Base-by-base conservation (phyloP, 2,797 vertebrate species). In the Hydrocynus forskahlii region DNA sequence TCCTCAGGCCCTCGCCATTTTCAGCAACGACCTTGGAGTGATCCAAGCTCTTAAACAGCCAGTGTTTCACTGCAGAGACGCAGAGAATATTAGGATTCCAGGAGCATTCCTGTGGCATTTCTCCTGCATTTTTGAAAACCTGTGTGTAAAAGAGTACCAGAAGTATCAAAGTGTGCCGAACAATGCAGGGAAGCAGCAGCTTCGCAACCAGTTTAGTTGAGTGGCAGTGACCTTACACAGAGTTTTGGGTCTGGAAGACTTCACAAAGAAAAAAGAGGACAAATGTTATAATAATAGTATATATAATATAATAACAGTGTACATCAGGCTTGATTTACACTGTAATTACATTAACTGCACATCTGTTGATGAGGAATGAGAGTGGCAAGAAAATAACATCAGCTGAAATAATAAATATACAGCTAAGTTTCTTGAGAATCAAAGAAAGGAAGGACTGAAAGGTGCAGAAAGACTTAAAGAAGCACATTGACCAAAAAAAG, bases 1-100 rank as follows among this genome's bases (percentile, higher is more conserved):
- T 78, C 76, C 79, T 75, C 75, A 59, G 81, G 76, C 80, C 71
- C 57, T 69, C 0, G 7, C 67, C 59, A 43, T 84, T 81, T 80
- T 74, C 70, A 69, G 63, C 76, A 78, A 43, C 40, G 80, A 78
- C 82, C 84, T 86, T 83, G 78, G 35, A 76, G 79, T 57, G 74
- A 69, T 54, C 48, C n/a, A 79, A 69, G 64, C 75, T 78, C 75
- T 81, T 63, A 74, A 67, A 59, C 78, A 66, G 73, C 35, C 57
- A 59, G 81, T 76, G 82, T 77, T 82, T 59, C 70, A 48, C 76
- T 55, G 76, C 69, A 73, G 66, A 68, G 35, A 81, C 1, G 45
- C 71, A 59, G 54, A 82, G 70, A 70, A 76, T 75, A 62, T 91
- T 88, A 89, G 81, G 75, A 89, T 89, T 88, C 86, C 21, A 14